These are phyloP conservation scores for Paragorgia papillata DNA, from an alignment of 92 coral and sea anemone species.

Conservation along the genomic window DNA sequence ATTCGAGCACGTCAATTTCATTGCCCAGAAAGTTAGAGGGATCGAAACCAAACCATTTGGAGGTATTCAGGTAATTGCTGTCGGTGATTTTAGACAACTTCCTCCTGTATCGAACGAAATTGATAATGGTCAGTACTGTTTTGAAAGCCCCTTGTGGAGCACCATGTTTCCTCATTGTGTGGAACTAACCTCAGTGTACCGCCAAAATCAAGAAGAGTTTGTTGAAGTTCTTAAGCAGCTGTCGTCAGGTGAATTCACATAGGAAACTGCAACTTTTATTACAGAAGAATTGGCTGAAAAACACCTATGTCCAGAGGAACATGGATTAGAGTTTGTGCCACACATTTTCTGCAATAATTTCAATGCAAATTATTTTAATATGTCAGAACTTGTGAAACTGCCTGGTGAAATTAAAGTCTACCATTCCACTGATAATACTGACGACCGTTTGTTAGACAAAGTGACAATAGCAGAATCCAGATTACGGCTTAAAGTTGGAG, in stretches of 20 bases:
- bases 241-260: constrained; percentile 12
- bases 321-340: constrained; percentile 42
- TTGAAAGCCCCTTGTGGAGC: constrained; percentile 54
- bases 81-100: constrained; percentile 21
- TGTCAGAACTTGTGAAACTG: constrained; percentile 28
- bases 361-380: constrained; percentile 57
- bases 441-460: constrained; percentile 39
- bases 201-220: constrained; percentile 44
- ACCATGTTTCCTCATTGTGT: constrained; percentile 56
- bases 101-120: constrained; percentile 25
- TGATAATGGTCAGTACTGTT: constrained; percentile 51
- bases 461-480: constrained; percentile 37
- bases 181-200: constrained; percentile 36
- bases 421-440: constrained; percentile 43
- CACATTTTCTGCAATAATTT: constrained; percentile 56
- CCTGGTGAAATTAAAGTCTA: constrained; percentile 47
- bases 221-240: constrained; percentile 39
- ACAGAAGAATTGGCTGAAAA: constrained; percentile 2
- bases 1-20: constrained; percentile 38
- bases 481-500: constrained; percentile 51
- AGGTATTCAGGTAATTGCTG: constrained; percentile 14
- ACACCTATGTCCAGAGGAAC: not conserved
- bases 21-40: constrained; percentile 22
- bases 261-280: constrained; percentile 5
- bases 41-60: constrained; percentile 7